Evolutionary conservation across 2,113 vertebrate species (phyloP).

Genomic region (Miniopterus natalensis): DNA sequence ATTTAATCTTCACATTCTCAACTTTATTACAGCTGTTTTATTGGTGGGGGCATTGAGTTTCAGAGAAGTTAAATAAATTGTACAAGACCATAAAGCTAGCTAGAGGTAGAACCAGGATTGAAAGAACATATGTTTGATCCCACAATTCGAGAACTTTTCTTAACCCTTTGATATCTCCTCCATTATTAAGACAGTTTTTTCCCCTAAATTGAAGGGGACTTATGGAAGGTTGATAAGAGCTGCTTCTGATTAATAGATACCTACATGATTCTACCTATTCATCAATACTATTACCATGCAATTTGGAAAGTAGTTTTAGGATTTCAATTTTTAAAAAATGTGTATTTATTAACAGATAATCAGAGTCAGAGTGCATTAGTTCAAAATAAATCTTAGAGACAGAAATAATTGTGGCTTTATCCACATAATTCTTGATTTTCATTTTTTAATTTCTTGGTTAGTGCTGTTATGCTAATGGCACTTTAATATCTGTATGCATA

Average conservation of each 20-base stretch:
- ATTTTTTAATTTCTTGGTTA: background rate
- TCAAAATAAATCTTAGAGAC: background rate
- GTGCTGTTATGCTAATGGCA: background rate
- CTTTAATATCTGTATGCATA: background rate
- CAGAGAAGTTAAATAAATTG: background rate
- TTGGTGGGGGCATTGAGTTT: background rate
- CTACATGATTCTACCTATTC: background rate
- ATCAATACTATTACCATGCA: background rate
- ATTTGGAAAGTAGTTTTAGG: background rate
- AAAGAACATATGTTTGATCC: background rate
- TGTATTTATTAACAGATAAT: background rate
- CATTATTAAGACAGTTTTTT: background rate
- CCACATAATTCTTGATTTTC: background rate
- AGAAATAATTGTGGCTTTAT: background rate
- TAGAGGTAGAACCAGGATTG: background rate
- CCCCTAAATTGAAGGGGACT: background rate
- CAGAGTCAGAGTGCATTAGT: background rate
- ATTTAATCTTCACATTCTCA: slow-evolving; percentile 11
- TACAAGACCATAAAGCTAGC: background rate
- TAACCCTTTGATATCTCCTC: background rate
- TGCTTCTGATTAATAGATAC: background rate
- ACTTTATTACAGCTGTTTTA: background rate
- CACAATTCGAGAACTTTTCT: slow-evolving; percentile 1
- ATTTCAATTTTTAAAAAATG: background rate
- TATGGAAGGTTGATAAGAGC: background rate